Percentiles rank a stretch among this genome's conserved stretches.
phyloP scores from a whole-genome alignment of 2,888 invertebrate species.

The Nemurella pictetii region DNA sequence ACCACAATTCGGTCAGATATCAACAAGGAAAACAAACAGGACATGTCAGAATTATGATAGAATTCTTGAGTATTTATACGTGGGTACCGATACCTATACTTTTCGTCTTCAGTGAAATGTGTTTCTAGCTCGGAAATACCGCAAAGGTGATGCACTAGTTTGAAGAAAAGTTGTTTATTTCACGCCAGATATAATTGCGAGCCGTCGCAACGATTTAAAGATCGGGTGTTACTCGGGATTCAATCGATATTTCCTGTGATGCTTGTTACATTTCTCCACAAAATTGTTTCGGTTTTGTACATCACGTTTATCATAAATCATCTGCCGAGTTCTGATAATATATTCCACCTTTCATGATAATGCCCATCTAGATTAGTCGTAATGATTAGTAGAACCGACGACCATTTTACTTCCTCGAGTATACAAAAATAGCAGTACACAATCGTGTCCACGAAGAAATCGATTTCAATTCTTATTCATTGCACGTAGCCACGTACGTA shows the following conservation, averaged over 20 bases:
- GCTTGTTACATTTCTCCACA: not conserved
- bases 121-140: not conserved
- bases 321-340: not conserved
- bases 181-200: not conserved
- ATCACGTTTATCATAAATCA: not conserved
- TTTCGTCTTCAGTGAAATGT: not conserved
- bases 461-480: not conserved
- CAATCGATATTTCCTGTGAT: not conserved
- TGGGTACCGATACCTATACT: too few relatives aligned
- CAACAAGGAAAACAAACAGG: not conserved
- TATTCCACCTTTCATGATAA: not conserved
- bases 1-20: not conserved
- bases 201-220: not conserved
- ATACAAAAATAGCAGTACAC: not conserved
- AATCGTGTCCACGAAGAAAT: not conserved
- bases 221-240: not conserved
- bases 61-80: not conserved
- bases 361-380: not conserved
- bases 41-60: not conserved
- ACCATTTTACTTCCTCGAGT: not conserved
- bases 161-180: not conserved
- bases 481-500: not conserved
- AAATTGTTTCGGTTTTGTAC: not conserved
- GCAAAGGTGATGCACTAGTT: not conserved
- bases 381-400: not conserved